These are phyloP conservation scores for Prolemur simus DNA, from an alignment of 2,113 vertebrate species.

Conservation along the genomic window DNA sequence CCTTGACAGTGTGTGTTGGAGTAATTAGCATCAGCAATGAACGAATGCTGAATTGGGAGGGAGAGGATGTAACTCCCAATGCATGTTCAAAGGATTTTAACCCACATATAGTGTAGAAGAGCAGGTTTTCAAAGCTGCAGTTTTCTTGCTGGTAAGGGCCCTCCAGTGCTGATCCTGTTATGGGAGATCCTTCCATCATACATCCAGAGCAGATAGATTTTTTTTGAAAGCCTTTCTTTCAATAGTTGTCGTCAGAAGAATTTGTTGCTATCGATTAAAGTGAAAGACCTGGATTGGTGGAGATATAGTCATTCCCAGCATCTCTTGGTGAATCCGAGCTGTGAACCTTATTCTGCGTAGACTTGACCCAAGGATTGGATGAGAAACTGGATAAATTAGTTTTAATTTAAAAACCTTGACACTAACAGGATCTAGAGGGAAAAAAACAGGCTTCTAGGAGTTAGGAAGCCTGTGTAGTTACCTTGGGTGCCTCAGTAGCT, in stretches of 20 bases:
- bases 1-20: neutral
- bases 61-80: neutral
- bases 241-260: neutral
- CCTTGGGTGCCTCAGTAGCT: neutral
- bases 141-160: neutral
- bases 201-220: neutral
- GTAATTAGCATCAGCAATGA: conserved; percentile 16
- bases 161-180: neutral
- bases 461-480: neutral
- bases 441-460: neutral
- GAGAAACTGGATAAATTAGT: neutral
- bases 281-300: neutral
- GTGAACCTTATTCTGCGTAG: neutral
- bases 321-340: neutral
- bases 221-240: conserved; percentile 25
- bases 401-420: neutral
- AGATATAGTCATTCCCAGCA: neutral
- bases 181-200: neutral
- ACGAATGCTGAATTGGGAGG: neutral
- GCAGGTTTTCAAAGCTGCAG: neutral
- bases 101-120: neutral
- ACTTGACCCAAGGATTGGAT: neutral
- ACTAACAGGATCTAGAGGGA: neutral
- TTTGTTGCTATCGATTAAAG: neutral
- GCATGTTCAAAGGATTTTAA: neutral